These are phyloP conservation scores for Poliocrania exsul DNA, from an alignment of 2,797 vertebrate genomes.

Conservation along the genomic window DNA sequence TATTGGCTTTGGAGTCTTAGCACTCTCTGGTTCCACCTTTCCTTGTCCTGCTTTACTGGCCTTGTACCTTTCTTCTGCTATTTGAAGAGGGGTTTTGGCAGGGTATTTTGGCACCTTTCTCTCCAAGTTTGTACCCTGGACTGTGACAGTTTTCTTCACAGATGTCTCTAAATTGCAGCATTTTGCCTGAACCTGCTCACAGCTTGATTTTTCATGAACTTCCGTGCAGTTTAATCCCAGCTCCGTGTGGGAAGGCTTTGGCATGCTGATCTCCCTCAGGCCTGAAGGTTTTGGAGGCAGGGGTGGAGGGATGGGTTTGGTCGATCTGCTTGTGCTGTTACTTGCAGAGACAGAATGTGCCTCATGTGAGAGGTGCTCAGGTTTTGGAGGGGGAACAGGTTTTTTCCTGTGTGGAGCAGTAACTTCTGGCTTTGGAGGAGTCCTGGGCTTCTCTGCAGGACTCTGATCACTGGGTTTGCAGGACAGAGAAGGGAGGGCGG, in stretches of 20 bases:
- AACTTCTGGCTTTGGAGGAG: conserved; percentile 80
- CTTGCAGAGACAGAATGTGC: neutral
- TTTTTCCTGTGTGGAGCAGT: conserved; percentile 67
- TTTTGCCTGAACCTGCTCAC: neutral
- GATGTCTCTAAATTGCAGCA: neutral
- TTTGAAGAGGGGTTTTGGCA: conserved; percentile 49
- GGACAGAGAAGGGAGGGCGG: conserved; percentile 62
- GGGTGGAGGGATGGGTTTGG: conserved; percentile 52
- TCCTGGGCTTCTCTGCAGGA: conserved; percentile 73
- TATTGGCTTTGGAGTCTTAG: neutral
- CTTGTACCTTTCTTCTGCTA: conserved; percentile 63
- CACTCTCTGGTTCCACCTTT: neutral
- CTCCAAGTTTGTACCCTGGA: neutral
- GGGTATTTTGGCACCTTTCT: neutral
- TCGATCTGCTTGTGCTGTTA: neutral
- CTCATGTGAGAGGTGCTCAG: conserved; percentile 53
- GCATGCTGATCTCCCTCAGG: conserved; percentile 5
- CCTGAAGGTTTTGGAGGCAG: conserved; percentile 37
- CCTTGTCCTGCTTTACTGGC: conserved; percentile 60
- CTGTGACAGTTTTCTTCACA: neutral
- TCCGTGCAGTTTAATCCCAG: neutral
- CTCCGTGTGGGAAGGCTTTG: neutral
- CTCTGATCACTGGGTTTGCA: conserved; percentile 71
- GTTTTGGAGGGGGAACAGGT: conserved; percentile 72
- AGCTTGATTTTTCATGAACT: neutral